These are phyloP conservation scores for Dryocosmus kuriphilus DNA, from an alignment of 2,888 invertebrate genomes.

Conservation along the genomic window DNA sequence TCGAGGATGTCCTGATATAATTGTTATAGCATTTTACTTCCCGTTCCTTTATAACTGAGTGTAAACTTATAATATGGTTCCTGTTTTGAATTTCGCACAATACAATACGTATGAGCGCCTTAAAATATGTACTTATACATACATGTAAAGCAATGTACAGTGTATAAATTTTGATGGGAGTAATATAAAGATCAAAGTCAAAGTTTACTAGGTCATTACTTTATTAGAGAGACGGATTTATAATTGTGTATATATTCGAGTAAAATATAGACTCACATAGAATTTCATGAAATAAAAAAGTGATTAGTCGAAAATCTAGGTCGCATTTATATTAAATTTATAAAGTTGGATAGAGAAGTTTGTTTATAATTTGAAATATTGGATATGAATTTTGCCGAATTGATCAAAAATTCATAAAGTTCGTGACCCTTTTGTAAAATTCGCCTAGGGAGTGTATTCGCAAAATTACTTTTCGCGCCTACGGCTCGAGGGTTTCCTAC, in stretches of 20 bases:
- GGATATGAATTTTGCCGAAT: not conserved
- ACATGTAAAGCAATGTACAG: not conserved
- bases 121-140: not conserved
- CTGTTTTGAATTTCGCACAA: too few relatives aligned
- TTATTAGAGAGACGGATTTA: not conserved
- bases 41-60: not conserved
- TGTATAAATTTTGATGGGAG: not conserved
- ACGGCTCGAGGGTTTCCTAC: constrained; percentile 3
- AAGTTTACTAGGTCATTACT: not conserved
- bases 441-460: not conserved
- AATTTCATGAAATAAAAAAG: too few relatives aligned
- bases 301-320: too few relatives aligned
- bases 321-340: too few relatives aligned
- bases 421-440: not conserved
- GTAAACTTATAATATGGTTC: not conserved
- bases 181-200: not conserved
- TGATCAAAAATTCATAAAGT: not conserved
- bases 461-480: constrained; percentile 14
- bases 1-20: not conserved
- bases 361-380: not conserved
- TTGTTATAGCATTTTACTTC: not conserved
- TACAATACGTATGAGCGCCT: not conserved
- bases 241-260: not conserved
- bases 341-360: not conserved
- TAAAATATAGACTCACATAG: too few relatives aligned